Evolutionary conservation across 2,797 vertebrate species (phyloP).

Genomic region (Gambusia yucatana): DNA sequence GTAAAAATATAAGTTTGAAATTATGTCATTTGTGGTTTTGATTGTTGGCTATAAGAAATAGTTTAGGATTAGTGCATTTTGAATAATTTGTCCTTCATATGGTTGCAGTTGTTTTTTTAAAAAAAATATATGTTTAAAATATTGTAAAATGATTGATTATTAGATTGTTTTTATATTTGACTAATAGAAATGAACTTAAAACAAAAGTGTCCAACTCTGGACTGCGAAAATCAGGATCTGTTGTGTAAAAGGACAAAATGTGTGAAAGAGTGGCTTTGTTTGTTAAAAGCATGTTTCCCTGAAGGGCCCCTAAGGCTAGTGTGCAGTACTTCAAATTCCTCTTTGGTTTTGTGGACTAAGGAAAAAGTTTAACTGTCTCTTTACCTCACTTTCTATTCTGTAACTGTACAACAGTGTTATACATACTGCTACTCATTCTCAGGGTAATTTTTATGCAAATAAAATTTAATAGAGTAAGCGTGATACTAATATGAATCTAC

Average conservation of each 20-base stretch:
- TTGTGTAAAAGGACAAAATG: not conserved
- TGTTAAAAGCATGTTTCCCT: not conserved
- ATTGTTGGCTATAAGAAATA: not conserved
- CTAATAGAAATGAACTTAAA: not conserved
- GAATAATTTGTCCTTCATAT: not conserved
- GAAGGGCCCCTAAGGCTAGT: not conserved
- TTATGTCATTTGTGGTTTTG: not conserved
- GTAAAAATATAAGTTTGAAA: not conserved
- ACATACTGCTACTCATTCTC: not conserved
- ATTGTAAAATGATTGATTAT: no score
- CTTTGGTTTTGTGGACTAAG: not conserved
- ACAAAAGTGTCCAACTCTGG: not conserved
- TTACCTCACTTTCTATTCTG: not conserved
- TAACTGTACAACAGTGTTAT: not conserved
- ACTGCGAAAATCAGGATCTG: not conserved
- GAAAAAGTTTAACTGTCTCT: conserved; percentile 2
- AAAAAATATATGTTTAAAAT: no score
- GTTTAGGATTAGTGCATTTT: not conserved
- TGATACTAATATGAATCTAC: not conserved
- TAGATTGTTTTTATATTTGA: not conserved
- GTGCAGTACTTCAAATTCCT: not conserved
- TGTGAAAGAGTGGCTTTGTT: not conserved
- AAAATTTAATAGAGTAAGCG: not conserved
- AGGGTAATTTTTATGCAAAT: not conserved
- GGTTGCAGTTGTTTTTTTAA: not conserved